These are phyloP conservation scores for Endomychus coccineus DNA, from an alignment of 2,888 invertebrate species.

Conservation along the genomic window DNA sequence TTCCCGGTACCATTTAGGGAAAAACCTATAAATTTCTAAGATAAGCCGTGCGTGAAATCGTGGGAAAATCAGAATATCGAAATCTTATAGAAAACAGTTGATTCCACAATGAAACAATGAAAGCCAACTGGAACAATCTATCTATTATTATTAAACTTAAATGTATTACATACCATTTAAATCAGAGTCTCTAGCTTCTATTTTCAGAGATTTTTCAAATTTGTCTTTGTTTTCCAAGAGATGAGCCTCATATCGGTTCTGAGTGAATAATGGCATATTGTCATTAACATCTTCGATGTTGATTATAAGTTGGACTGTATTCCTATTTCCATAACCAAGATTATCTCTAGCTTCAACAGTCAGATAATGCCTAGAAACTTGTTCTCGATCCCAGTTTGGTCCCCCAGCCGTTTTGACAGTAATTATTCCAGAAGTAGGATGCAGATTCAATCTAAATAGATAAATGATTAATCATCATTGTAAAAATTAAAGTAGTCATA, in stretches of 20 bases:
- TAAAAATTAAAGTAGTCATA: too few relatives aligned
- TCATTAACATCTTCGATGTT: conserved; percentile 85
- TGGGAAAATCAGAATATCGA: too few relatives aligned
- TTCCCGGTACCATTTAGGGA: too few relatives aligned
- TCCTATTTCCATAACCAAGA: conserved; percentile 74
- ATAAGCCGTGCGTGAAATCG: too few relatives aligned
- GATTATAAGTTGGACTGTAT: conserved; percentile 75
- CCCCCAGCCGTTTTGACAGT: conserved; percentile 71
- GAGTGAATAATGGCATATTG: conserved; percentile 78
- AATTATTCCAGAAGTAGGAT: conserved; percentile 76
- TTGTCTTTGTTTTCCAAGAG: conserved; percentile 73
- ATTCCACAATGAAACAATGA: too few relatives aligned
- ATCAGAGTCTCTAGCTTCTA: conserved; percentile 80
- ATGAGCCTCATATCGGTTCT: conserved; percentile 73
- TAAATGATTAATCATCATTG: too few relatives aligned
- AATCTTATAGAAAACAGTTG: too few relatives aligned
- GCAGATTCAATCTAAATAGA: conserved; percentile 64
- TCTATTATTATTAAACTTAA: not conserved
- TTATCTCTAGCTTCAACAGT: conserved; percentile 88
- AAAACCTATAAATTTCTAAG: too few relatives aligned
- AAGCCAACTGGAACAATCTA: too few relatives aligned
- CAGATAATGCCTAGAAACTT: conserved; percentile 73
- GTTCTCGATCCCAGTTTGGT: conserved; percentile 77
- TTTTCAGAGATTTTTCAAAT: conserved; percentile 66
- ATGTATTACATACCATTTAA: conserved; percentile 56